Evolutionary conservation across 2,888 invertebrate species (phyloP), one percentile per base, ranked within the genome.

Genomic region (Temnothorax ravouxi): DNA sequence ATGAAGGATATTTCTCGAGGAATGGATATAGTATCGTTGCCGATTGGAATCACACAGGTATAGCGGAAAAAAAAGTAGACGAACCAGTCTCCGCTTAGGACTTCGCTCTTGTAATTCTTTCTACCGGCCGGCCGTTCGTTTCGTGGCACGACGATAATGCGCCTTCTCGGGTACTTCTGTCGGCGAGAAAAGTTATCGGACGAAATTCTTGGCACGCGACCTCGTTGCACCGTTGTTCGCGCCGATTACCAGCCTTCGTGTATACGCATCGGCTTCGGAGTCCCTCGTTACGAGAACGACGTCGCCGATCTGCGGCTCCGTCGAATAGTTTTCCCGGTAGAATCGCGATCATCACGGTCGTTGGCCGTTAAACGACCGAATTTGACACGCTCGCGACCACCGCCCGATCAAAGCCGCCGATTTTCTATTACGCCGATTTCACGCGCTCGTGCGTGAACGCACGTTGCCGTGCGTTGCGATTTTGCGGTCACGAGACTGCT

Each of bases 201-300:
- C 25, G n/a, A 79, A 66, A 89, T 88, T 87, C 89, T 74, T 72
- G 84, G 74, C 89, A 85, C 89, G 87, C 59, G 74, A 74, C 79
- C 47, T 34, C 64, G 64, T 64, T 85, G 85, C 88, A 89, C 86
- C 88, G 84, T 88, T 88, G 88, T 54, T 74, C 64, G 86, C 79
- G 38, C 59, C 29, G 84, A 56, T 71, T 41, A 41, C 61, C 61
- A n/a, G 47, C 29, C 79, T 83, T 34, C 66, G 21, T 66, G 54
- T 75, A 38, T 75, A 38, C 25, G 41, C 11, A 56, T 3, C 5
- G 34, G 38, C 80, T 75, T 75, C 56, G 71, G 38, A 38, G 54
- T n/a, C 59, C 15, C 83, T 81, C 56, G 52, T 79, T 52, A 62
- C 52, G 47, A 64, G n/a, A 79, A 41, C 18, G 52, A 79, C 80